Evolutionary conservation across 92 coral and sea anemone species (phyloP), one percentile per base, ranked within the genome.

Genomic region (Palythoa caribaeorum): DNA sequence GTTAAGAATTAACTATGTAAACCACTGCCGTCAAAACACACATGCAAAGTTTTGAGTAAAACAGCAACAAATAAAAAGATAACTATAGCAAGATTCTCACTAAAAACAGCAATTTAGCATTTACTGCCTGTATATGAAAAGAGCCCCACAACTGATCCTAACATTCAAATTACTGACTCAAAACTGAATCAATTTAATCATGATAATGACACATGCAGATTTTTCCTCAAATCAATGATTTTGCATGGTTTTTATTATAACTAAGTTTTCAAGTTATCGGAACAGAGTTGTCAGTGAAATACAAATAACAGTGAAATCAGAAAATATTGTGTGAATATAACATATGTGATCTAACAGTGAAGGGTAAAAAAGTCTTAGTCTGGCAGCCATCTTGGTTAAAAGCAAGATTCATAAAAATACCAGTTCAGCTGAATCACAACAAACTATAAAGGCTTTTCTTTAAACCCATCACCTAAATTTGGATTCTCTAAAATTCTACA

Each of bases 141-240:
- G 73, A 50, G 38, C 86, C 59, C 35, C 65, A 65, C 86, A 65
- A 63, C 60, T 81, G 44, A 80, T 40, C 62, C 38, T 65, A 80
- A 81, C 62, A 65, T 20, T 60, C 75, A 44, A 81, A 81, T 81
- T 74, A 76, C 73, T 60, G 73, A 59, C 83, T 86, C 77, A 63
- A 73, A 90, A 81, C 88, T 65, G 69, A 90, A 87, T 81, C 91
- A 87, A 87, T 87, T 90, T 87, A 80, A 87, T 65, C 74, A 76
- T 80, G 76, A 89, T 62, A 73, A 90, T 87, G 62, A 50, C 72
- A 86, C 85, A 73, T 80, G 38, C 63, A 80, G 71, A 70, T 80
- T 79, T 87, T 87, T 90, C 83, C 73, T 68, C 37, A 90, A 80
- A 90, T 15, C 59, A 63, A 19, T 11, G 60, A 21, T 81, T 79